phyloP scores from a whole-genome alignment of 2,113 vertebrate species.

The Puntigrus tetrazona region DNA sequence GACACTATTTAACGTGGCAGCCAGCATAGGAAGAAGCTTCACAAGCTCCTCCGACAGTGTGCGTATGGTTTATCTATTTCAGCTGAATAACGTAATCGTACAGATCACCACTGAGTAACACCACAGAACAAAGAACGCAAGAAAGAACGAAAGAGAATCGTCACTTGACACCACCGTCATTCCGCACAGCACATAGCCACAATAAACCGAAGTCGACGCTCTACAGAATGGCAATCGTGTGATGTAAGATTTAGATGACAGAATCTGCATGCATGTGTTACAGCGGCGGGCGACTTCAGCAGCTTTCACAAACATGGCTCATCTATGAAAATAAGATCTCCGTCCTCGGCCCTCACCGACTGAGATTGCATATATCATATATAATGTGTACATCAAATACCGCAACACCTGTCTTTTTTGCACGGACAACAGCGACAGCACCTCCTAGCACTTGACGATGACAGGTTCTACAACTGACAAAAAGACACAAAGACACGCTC shows the following conservation, averaged over 20 bases:
- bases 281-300: conserved; percentile 27
- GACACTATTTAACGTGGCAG: background rate
- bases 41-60: background rate
- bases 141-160: background rate
- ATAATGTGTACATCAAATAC: conserved; percentile 53
- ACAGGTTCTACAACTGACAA: conserved; percentile 49
- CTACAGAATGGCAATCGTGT: conserved; percentile 34
- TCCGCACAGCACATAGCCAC: conserved; percentile 42
- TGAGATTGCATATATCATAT: conserved; percentile 55
- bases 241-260: conserved; percentile 34
- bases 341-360: conserved; percentile 3
- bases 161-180: conserved; percentile 38
- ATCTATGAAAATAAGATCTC: conserved; percentile 46
- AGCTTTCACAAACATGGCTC: conserved; percentile 33
- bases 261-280: conserved; percentile 47
- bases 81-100: conserved; percentile 18
- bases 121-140: conserved; percentile 12
- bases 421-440: conserved; percentile 41
- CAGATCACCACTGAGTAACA: conserved; percentile 22
- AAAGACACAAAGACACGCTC: conserved; percentile 33
- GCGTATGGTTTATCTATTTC: background rate
- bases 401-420: conserved; percentile 45
- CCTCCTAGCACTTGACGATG: conserved; percentile 43
- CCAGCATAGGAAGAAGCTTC: background rate
- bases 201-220: conserved; percentile 28